These are phyloP conservation scores for Nephrocerus scutellatus DNA, from an alignment of 2,888 invertebrate genomes.

Conservation along the genomic window DNA sequence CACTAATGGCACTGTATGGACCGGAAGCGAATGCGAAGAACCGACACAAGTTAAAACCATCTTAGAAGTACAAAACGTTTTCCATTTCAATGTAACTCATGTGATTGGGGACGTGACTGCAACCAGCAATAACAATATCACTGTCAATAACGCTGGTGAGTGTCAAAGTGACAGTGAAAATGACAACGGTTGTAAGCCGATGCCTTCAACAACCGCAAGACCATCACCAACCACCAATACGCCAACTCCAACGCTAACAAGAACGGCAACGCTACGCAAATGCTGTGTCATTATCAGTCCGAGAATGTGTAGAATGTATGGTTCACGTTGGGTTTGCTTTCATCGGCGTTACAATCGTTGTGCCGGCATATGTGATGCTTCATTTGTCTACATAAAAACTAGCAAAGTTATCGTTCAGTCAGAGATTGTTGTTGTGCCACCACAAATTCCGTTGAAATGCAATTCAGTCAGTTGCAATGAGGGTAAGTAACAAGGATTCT, in stretches of 20 bases:
- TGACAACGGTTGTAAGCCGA: too few species aligned
- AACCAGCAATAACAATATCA: slow-evolving; percentile 24
- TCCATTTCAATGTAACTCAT: too few species aligned
- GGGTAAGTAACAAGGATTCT: slow-evolving; percentile 8
- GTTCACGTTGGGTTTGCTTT: slow-evolving; percentile 18
- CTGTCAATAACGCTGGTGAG: slow-evolving; percentile 22
- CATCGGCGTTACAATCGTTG: slow-evolving; percentile 21
- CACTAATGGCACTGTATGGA: slow-evolving; percentile 16
- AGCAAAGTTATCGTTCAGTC: slow-evolving; percentile 8
- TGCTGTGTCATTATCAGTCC: slow-evolving; percentile 22
- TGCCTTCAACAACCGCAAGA: not conserved
- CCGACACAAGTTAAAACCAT: slow-evolving; percentile 16
- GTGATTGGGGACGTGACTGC: too few species aligned
- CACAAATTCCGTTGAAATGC: slow-evolving; percentile 11
- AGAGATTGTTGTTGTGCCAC: slow-evolving; percentile 15
- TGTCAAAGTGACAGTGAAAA: too few species aligned
- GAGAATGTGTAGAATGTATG: slow-evolving; percentile 17
- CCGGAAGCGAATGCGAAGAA: slow-evolving; percentile 7
- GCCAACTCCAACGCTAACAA: slow-evolving; percentile 1
- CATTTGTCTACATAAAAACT: slow-evolving; percentile 16
- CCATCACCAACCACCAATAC: not conserved
- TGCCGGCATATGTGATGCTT: slow-evolving; percentile 17
- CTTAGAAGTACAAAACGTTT: slow-evolving; percentile 14
- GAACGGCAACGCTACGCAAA: slow-evolving; percentile 2
- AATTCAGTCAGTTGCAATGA: too few species aligned